Conservation (phyloP, 1,140 invertebrate genomes). For the Hormaphis cornu region DNA sequence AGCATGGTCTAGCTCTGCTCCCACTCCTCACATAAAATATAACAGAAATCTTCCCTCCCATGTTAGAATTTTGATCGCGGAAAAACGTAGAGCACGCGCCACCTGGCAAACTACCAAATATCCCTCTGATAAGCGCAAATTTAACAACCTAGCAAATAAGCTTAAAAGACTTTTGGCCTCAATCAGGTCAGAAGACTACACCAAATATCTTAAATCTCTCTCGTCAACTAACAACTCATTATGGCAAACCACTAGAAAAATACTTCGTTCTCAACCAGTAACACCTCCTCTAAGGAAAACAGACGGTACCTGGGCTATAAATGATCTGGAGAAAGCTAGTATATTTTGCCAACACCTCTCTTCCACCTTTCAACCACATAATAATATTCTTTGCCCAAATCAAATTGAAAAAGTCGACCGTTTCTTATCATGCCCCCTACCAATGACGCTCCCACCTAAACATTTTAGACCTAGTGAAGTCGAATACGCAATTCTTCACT, state of each 20-base stretch:
- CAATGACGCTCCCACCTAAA: slow-evolving; percentile 7
- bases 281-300: slow-evolving; percentile 1
- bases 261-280: slow-evolving; percentile 1
- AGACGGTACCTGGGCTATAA: neutral
- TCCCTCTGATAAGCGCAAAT: neutral
- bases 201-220: neutral
- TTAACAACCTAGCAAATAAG: neutral
- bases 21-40: neutral
- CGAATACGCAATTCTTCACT: neutral
- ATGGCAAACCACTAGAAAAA: slow-evolving; percentile 30
- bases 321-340: slow-evolving; percentile 3
- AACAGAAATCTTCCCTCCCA: neutral
- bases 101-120: neutral
- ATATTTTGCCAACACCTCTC: slow-evolving; percentile 6
- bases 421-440: neutral
- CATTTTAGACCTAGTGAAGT: too few species aligned
- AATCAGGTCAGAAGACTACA: neutral
- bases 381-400: neutral
- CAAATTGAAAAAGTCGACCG: neutral
- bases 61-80: neutral
- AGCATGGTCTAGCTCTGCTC: neutral
- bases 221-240: slow-evolving; percentile 1
- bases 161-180: neutral
- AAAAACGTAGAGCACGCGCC: slow-evolving; percentile 6
- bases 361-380: neutral